phyloP scores from a whole-genome alignment of 2,797 vertebrate species.

The Anableps anableps region DNA sequence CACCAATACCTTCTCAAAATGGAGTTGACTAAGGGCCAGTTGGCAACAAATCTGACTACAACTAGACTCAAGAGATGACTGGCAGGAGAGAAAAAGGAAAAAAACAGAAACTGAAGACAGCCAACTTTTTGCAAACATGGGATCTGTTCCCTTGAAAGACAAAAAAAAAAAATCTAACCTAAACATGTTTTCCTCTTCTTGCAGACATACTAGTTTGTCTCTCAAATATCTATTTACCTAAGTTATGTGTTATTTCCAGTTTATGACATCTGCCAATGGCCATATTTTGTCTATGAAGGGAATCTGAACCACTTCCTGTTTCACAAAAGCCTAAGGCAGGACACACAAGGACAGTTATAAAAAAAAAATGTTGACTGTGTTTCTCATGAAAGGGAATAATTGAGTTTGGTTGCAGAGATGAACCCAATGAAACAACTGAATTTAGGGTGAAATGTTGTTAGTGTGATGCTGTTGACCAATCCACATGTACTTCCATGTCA shows the following conservation, averaged over 20 bases:
- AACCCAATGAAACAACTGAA: constrained; percentile 20
- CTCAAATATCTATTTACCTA: constrained; percentile 42
- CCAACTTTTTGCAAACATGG: constrained; percentile 60
- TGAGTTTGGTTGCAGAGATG: constrained; percentile 17
- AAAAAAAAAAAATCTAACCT: constrained; percentile 39
- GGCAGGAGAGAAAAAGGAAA: constrained; percentile 61
- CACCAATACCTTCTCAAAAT: constrained; percentile 73
- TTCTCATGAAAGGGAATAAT: constrained; percentile 11
- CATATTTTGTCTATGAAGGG: constrained; percentile 26
- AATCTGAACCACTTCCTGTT: constrained; percentile 22
- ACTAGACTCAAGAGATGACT: constrained; percentile 67
- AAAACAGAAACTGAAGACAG: constrained; percentile 49
- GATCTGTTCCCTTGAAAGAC: constrained; percentile 60
- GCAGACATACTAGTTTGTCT: constrained; percentile 52
- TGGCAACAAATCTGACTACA: constrained; percentile 75
- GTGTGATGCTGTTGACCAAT: constrained; percentile 5
- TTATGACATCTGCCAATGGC: constrained; percentile 43
- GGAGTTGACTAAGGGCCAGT: constrained; percentile 72
- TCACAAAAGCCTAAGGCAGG: constrained; percentile 23
- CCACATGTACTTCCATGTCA: constrained; percentile 44
- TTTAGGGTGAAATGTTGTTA: constrained; percentile 42
- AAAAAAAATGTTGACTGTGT: constrained; percentile 23
- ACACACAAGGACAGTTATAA: background rate
- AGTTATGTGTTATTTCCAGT: constrained; percentile 51
- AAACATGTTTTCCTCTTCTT: constrained; percentile 21